A percentile compares a stretch with the other conserved stretches of the same genome.
Evolutionary conservation across 30 jellyfish, hydroid and myxozoan species (phyloP).

Genomic region (Aurelia coerulea): DNA sequence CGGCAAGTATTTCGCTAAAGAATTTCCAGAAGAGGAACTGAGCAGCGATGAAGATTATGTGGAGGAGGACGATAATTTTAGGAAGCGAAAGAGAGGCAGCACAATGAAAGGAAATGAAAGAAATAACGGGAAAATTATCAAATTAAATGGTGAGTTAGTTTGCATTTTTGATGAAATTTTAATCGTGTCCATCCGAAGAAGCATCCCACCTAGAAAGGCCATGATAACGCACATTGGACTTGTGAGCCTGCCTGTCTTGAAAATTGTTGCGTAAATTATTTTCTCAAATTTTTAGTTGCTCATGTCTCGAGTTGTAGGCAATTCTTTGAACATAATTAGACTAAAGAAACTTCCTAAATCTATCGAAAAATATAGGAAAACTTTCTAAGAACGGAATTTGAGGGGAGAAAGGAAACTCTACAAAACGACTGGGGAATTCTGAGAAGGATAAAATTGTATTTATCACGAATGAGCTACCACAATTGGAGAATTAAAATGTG

Average conservation of each 20-base stretch:
- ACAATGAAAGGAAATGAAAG: constrained; percentile 7
- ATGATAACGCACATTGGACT: neutral
- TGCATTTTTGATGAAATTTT: neutral
- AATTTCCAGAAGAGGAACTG: constrained; percentile 83
- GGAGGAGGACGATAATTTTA: constrained; percentile 70
- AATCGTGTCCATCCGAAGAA: neutral
- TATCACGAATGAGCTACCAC: too few relatives aligned
- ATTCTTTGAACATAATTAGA: too few relatives aligned
- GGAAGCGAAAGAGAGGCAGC: constrained; percentile 52
- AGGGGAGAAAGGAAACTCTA: too few relatives aligned
- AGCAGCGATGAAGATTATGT: constrained; percentile 85
- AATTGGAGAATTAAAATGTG: too few relatives aligned
- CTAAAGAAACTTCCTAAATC: too few relatives aligned
- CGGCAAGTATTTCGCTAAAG: constrained; percentile 70
- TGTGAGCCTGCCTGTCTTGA: neutral
- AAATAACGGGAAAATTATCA: constrained; percentile 1
- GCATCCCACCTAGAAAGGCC: too few relatives aligned
- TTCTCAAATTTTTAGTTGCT: too few relatives aligned
- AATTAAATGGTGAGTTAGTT: constrained; percentile 10
- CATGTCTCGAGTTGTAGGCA: too few relatives aligned
- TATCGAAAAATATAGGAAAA: too few relatives aligned
- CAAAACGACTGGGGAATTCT: too few relatives aligned
- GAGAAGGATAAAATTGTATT: too few relatives aligned
- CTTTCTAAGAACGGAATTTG: too few relatives aligned
- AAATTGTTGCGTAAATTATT: neutral